A percentile compares a stretch with the other conserved stretches of the same genome.
phyloP scores from a whole-genome alignment of 2,888 invertebrate genomes.

The Trichopoda pennipes region DNA sequence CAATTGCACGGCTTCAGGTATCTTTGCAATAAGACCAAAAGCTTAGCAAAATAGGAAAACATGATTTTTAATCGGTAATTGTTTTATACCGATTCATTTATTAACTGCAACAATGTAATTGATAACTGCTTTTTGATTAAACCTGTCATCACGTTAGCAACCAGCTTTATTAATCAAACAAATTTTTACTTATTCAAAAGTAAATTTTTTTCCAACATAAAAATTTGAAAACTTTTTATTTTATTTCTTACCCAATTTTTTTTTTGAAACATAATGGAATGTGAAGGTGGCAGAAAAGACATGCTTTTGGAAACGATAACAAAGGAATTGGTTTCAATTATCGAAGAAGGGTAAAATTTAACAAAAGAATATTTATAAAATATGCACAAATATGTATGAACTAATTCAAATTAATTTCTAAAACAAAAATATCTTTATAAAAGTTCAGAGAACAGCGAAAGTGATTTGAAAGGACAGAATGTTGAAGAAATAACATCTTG shows the following conservation, averaged over 20 bases:
- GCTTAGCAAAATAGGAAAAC: too few species aligned
- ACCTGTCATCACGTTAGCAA: neutral
- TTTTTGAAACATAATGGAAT: constrained; percentile 39
- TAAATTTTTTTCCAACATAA: constrained; percentile 6
- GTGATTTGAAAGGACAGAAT: neutral
- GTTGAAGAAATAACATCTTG: neutral
- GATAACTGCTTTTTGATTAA: too few species aligned
- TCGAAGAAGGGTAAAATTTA: constrained; percentile 71
- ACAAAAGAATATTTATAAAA: neutral
- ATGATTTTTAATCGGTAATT: too few species aligned
- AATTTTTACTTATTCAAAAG: constrained; percentile 2
- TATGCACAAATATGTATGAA: neutral
- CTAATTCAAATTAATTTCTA: neutral
- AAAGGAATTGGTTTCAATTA: constrained; percentile 74
- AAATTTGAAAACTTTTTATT: neutral
- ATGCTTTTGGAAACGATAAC: constrained; percentile 73
- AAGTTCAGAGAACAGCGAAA: neutral
- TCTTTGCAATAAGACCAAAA: too few species aligned
- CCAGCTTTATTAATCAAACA: constrained; percentile 50
- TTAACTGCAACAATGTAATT: too few species aligned
- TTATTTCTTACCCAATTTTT: neutral
- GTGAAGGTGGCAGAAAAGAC: constrained; percentile 68
- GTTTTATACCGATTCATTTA: too few species aligned
- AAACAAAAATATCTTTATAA: neutral
- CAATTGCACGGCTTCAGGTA: too few species aligned